phyloP scores from a whole-genome alignment of 1,140 invertebrate species.

The Subanguina moxae region DNA sequence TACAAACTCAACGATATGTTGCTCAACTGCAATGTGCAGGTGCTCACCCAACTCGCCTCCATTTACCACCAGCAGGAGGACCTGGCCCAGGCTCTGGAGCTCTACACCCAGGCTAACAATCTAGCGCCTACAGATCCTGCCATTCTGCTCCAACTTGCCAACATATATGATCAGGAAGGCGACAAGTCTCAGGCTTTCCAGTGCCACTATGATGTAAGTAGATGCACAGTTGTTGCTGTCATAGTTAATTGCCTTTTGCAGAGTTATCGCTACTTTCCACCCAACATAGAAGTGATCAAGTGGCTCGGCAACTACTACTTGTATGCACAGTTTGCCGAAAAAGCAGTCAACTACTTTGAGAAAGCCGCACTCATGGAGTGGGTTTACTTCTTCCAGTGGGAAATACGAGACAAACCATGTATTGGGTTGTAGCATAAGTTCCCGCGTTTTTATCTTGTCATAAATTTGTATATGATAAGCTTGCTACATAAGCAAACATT shows the following conservation, averaged over 20 bases:
- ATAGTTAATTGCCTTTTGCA: constrained; percentile 55
- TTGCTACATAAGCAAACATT: too few relatives aligned
- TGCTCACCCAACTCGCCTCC: constrained; percentile 76
- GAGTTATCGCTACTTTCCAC: constrained; percentile 82
- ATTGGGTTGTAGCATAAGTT: too few relatives aligned
- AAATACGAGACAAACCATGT: too few relatives aligned
- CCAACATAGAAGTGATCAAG: constrained; percentile 80
- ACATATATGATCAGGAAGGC: constrained; percentile 76
- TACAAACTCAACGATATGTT: constrained; percentile 76
- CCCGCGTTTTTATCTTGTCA: too few relatives aligned
- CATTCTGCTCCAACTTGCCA: constrained; percentile 75
- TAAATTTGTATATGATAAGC: too few relatives aligned
- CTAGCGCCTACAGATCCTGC: constrained; percentile 78
- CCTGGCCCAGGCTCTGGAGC: constrained; percentile 70
- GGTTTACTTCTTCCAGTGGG: too few relatives aligned
- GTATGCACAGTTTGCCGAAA: constrained; percentile 81
- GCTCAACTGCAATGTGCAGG: constrained; percentile 71
- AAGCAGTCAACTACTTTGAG: constrained; percentile 81
- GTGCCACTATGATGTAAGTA: constrained; percentile 78
- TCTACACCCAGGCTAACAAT: constrained; percentile 77
- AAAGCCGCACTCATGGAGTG: constrained; percentile 78
- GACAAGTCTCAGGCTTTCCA: constrained; percentile 88
- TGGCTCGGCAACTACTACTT: constrained; percentile 87
- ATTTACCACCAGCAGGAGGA: constrained; percentile 74
- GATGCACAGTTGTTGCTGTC: background rate